Conservation (phyloP, 2,113 vertebrate genomes). For the Condylura cristata region DNA sequence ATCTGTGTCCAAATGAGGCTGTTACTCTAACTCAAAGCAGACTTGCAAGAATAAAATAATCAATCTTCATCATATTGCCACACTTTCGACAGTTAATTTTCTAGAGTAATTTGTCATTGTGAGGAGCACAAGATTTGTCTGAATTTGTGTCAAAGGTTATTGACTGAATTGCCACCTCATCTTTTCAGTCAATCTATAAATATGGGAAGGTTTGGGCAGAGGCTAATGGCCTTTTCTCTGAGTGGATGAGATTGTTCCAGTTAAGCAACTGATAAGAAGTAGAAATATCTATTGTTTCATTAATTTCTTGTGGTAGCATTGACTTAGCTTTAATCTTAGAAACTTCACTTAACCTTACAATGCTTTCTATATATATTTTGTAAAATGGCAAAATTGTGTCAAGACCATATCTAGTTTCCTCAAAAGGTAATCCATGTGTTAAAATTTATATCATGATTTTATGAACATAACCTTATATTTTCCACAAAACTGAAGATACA, state of each 20-base stretch:
- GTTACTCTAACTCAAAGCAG: slow-evolving; percentile 63
- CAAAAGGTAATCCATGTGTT: background rate
- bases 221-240: slow-evolving; percentile 43
- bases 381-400: background rate
- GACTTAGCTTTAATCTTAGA: background rate
- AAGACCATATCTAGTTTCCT: background rate
- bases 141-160: slow-evolving; percentile 78
- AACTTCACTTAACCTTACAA: slow-evolving; percentile 19
- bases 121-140: slow-evolving; percentile 73
- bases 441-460: background rate
- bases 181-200: slow-evolving; percentile 73
- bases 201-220: slow-evolving; percentile 46
- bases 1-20: slow-evolving; percentile 67
- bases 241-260: slow-evolving; percentile 27
- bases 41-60: slow-evolving; percentile 67
- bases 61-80: slow-evolving; percentile 75
- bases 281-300: background rate
- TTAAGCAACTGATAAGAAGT: slow-evolving; percentile 7
- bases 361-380: background rate
- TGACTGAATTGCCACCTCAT: slow-evolving; percentile 71
- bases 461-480: background rate
- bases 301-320: background rate
- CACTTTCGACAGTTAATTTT: slow-evolving; percentile 77
- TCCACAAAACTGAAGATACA: background rate
- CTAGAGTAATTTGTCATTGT: slow-evolving; percentile 75